These are phyloP conservation scores for Tyrannus savana DNA, from an alignment of 2,113 vertebrate species.

Conservation along the genomic window DNA sequence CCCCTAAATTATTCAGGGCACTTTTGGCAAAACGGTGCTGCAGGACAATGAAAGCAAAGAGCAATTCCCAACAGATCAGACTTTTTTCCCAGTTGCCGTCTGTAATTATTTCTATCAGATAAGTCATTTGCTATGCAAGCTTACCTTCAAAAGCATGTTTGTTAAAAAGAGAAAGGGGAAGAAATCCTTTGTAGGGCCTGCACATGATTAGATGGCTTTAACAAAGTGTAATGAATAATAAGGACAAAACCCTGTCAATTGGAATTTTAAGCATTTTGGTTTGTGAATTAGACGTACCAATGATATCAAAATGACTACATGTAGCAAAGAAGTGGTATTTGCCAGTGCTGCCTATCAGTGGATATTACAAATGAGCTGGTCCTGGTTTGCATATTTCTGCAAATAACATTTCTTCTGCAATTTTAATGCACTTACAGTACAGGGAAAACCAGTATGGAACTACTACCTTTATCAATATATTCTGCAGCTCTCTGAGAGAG, in stretches of 20 bases:
- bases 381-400: not conserved
- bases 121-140: constrained; percentile 65
- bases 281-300: not conserved
- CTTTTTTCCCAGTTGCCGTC: not conserved
- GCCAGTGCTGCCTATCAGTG: not conserved
- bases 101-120: constrained; percentile 66
- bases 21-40: constrained; percentile 29
- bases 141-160: constrained; percentile 68
- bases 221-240: constrained; percentile 62
- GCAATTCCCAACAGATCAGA: constrained; percentile 47
- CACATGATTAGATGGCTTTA: constrained; percentile 59
- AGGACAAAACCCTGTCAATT: constrained; percentile 32
- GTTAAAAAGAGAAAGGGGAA: constrained; percentile 62
- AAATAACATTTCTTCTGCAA: not conserved
- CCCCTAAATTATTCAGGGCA: constrained; percentile 52
- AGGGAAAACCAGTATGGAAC: not conserved
- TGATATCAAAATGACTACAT: not conserved
- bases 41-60: constrained; percentile 49
- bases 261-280: constrained; percentile 49
- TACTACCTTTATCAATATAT: not conserved
- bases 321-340: not conserved
- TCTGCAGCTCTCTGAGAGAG: not conserved
- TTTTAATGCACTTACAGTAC: not conserved
- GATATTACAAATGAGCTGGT: not conserved
- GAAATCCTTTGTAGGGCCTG: constrained; percentile 59